Evolutionary conservation across 30 jellyfish, hydroid and myxozoan genomes (phyloP).

Genomic region (Chrysaora quinquecirrha): DNA sequence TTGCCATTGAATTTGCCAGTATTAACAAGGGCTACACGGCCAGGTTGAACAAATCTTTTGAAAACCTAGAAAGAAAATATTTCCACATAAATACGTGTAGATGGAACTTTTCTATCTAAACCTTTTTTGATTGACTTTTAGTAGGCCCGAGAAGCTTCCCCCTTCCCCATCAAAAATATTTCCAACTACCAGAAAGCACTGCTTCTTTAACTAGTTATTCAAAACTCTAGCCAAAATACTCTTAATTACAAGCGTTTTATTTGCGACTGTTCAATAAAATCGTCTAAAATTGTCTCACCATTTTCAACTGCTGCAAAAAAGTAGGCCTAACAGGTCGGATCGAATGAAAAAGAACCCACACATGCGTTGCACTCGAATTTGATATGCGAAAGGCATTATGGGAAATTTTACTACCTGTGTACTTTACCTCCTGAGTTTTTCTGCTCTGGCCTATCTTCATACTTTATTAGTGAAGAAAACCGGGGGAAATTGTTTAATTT

Average conservation of each 20-base stretch:
- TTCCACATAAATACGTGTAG: not conserved
- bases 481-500: not conserved
- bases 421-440: not conserved
- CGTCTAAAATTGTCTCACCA: not conserved
- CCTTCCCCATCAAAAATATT: no score
- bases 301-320: not conserved
- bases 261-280: not conserved
- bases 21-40: slow-evolving; percentile 96
- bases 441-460: not conserved
- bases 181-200: no score
- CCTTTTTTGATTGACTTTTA: not conserved
- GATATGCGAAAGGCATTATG: not conserved
- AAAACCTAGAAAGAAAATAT: slow-evolving; percentile 57
- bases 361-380: not conserved
- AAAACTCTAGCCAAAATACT: not conserved
- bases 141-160: no score
- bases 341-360: not conserved
- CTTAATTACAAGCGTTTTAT: no score
- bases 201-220: not conserved
- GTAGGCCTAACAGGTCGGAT: not conserved
- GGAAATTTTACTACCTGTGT: not conserved
- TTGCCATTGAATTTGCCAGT: slow-evolving; percentile 89
- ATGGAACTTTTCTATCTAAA: not conserved
- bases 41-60: slow-evolving; percentile 90
- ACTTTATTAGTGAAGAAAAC: not conserved